phyloP scores from a whole-genome alignment of 1,140 invertebrate species.

The Camponotus floridanus region DNA sequence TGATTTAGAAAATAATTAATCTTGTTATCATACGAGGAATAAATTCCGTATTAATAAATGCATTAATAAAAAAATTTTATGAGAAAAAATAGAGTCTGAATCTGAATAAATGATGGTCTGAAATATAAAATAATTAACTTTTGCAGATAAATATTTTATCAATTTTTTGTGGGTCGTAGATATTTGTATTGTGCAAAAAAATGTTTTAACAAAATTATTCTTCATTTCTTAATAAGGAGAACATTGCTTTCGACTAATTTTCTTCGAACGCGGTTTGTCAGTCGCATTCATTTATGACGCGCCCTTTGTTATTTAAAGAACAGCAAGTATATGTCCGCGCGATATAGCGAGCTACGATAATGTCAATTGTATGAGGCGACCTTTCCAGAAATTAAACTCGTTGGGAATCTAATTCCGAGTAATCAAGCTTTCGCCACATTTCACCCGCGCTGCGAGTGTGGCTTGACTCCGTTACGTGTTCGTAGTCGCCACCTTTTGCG shows the following conservation, averaged over 20 bases:
- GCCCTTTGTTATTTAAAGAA: conserved; percentile 61
- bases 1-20: background rate
- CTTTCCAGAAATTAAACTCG: conserved; percentile 75
- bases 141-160: background rate
- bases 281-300: conserved; percentile 49
- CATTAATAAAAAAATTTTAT: background rate
- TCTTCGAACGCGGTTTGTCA: conserved; percentile 16
- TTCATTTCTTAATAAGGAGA: background rate
- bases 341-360: conserved; percentile 59
- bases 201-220: background rate
- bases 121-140: background rate
- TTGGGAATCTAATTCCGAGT: conserved; percentile 73
- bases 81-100: no score
- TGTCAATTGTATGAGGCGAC: conserved; percentile 70
- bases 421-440: conserved; percentile 70
- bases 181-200: no score
- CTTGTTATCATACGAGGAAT: background rate
- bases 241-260: conserved; percentile 19
- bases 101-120: background rate
- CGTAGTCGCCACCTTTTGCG: conserved; percentile 6
- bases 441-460: conserved; percentile 50
- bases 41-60: background rate
- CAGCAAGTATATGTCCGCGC: conserved; percentile 44
- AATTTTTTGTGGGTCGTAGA: background rate
- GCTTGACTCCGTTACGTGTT: conserved; percentile 35